A percentile compares a stretch with the other conserved stretches of the same genome.
These are phyloP conservation scores for Aplochiton taeniatus DNA, from an alignment of 2,797 vertebrate genomes.

Conservation along the genomic window DNA sequence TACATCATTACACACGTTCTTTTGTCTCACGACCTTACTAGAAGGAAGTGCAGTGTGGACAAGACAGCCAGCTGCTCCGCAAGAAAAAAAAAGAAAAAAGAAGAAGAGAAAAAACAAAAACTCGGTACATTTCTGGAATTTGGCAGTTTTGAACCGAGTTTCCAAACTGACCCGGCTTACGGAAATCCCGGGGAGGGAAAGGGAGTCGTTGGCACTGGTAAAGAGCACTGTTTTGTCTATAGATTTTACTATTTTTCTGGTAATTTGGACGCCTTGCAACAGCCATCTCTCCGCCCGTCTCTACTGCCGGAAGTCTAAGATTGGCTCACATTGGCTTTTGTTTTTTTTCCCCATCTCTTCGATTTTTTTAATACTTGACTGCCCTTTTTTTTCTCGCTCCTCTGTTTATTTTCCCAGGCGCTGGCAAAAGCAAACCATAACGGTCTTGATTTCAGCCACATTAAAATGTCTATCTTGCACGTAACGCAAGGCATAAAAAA, in stretches of 20 bases:
- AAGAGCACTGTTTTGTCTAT: constrained; percentile 56
- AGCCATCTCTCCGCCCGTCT: constrained; percentile 61
- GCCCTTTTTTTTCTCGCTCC: constrained; percentile 37
- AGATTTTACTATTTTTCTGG: constrained; percentile 47
- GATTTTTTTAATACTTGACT: constrained; percentile 52
- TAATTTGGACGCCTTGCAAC: constrained; percentile 59
- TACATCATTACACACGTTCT: constrained; percentile 54
- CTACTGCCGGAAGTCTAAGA: constrained; percentile 80
- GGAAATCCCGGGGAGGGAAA: constrained; percentile 53
- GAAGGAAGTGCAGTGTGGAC: constrained; percentile 79
- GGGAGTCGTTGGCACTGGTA: constrained; percentile 65
- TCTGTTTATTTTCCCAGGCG: constrained; percentile 54
- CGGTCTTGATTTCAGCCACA: too few species aligned
- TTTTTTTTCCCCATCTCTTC: constrained; percentile 41
- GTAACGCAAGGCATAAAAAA: too few species aligned
- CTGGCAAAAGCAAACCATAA: too few species aligned
- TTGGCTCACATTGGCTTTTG: constrained; percentile 43
- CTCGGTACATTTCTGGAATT: constrained; percentile 54
- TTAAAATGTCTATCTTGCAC: too few species aligned
- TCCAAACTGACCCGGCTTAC: constrained; percentile 38
- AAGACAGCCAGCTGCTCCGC: constrained; percentile 68
- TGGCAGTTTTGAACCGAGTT: constrained; percentile 50
- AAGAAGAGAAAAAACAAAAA: constrained; percentile 57
- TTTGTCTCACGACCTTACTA: constrained; percentile 74
- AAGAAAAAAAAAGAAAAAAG: constrained; percentile 61